phyloP scores from a whole-genome alignment of 2,113 vertebrate species.

The Origma solitaria region DNA sequence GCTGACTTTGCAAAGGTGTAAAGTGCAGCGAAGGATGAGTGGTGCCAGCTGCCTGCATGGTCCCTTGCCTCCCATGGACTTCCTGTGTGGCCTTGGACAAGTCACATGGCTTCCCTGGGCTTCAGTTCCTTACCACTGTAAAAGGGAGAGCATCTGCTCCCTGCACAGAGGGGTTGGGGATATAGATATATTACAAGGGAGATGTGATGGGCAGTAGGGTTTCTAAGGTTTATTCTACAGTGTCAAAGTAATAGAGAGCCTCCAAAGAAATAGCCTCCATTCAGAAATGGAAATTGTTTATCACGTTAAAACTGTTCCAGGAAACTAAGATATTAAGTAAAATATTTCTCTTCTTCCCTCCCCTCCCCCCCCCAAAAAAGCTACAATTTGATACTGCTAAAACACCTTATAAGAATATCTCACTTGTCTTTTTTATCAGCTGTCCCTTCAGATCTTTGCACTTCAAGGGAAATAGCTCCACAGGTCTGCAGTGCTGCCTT shows the following conservation, averaged over 20 bases:
- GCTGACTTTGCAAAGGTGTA: background rate
- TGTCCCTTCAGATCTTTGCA: background rate
- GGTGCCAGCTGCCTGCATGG: background rate
- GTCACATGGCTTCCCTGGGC: background rate
- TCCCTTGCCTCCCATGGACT: background rate
- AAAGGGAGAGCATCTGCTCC: background rate
- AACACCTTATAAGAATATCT: background rate
- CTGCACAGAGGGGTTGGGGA: background rate
- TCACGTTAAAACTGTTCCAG: background rate
- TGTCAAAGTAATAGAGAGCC: background rate
- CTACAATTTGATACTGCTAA: background rate
- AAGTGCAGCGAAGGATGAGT: background rate
- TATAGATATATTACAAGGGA: background rate
- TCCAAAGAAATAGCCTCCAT: background rate
- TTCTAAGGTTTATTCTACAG: background rate
- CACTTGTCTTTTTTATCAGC: background rate
- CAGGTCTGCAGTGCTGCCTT: background rate
- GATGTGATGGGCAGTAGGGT: background rate
- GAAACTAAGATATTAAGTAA: background rate
- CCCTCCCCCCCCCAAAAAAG: accelerated
- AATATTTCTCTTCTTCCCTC: background rate
- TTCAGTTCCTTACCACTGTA: background rate
- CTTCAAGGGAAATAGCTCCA: background rate
- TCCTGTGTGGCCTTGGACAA: background rate
- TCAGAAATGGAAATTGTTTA: background rate